Base-by-base conservation (phyloP, 2,888 invertebrate species). In the Cephonodes hylas region DNA sequence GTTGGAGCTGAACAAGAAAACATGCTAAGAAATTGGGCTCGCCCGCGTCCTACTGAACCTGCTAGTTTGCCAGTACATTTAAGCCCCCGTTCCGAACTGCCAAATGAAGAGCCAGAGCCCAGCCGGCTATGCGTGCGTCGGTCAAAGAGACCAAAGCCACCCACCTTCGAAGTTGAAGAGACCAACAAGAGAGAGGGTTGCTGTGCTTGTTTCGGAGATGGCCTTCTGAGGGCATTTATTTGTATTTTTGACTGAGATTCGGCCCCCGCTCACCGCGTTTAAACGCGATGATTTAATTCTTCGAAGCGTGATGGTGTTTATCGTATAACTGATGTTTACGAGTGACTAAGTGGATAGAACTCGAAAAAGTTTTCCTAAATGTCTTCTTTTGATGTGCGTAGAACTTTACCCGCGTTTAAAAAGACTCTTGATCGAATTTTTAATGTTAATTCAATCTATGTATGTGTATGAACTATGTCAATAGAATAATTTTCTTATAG, bases 161-260 rank as follows among this genome's bases (percentile, higher is more conserved):
- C 91, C 1, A 84, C 84, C 64, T 92, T 91, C 64, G 84, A 84
- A 1, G 90, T 89, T 0, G 88, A 90, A 48, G 89, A 90, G 13
- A 83, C 81, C 27, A 75, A 74, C 38, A 83, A 83, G 64, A 86
- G 87, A 64, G 77, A 74, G 20, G 93, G 93, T 42, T 93, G 93
- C 70, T 91, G 91, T 71, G 86, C 93, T 3, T 91, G 92, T 67
- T 89, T 93, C 68, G 89, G 92, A 38, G 93, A 93, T 56, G 90
- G 92, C 23, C 78, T 93, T 4, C 75, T 93, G 56, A 81, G 93
- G 63, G 93, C 91, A 15, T 84, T 93, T 44, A 89, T 93, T 68
- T 93, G 93, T 74, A 76, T 93, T 59, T 94, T 93, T 70, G 94
- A 94, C 80, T 93, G 85, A 93, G 72, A 61, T 31, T 27, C 57